These are phyloP conservation scores for Acestrorhynchus altus DNA, from an alignment of 2,797 vertebrate genomes.

Conservation along the genomic window DNA sequence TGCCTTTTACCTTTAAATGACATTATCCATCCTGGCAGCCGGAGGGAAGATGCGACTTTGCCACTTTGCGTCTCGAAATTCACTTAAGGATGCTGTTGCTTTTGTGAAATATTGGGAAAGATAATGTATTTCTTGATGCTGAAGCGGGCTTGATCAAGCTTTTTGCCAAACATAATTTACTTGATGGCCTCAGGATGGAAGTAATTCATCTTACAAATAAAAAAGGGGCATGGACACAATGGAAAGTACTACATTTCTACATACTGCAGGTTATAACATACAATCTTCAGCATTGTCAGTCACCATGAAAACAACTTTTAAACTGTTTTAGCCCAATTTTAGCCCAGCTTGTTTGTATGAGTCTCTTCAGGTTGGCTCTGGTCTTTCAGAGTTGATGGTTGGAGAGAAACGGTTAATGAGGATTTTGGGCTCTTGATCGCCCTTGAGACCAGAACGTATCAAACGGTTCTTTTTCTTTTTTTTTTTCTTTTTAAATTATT, in stretches of 20 bases:
- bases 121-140: constrained; percentile 47
- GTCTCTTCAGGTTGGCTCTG: too few species aligned
- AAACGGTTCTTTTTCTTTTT: too few species aligned
- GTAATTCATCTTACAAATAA: constrained; percentile 52
- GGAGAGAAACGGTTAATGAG: too few species aligned
- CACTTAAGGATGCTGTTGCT: constrained; percentile 28
- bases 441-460: too few species aligned
- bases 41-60: constrained; percentile 31
- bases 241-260: constrained; percentile 10
- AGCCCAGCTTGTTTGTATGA: too few species aligned
- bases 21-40: constrained; percentile 39
- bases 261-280: background rate
- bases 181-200: constrained; percentile 32
- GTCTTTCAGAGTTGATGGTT: too few species aligned
- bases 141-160: constrained; percentile 39
- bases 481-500: too few species aligned
- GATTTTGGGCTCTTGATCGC: too few species aligned
- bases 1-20: constrained; percentile 55
- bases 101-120: constrained; percentile 40
- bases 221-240: constrained; percentile 16
- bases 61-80: constrained; percentile 48
- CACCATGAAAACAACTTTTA: too few species aligned
- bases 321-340: too few species aligned
- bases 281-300: background rate
- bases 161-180: constrained; percentile 50